Base-by-base conservation (phyloP, 2,888 invertebrate species). In the Orchestes rusci region DNA sequence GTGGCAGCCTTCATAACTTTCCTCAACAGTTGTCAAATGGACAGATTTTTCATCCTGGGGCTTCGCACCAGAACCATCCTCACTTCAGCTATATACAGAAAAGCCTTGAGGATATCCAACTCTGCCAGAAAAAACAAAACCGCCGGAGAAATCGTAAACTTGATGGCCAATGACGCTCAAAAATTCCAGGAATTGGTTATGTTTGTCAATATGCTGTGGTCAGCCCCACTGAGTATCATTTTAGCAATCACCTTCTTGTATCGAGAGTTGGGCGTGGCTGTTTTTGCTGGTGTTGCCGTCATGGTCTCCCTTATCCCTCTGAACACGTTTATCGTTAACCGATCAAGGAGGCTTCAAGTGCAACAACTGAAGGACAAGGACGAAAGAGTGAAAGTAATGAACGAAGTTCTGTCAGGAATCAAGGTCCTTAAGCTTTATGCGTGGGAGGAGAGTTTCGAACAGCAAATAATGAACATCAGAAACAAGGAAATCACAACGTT, bases 371-470 rank as follows among this genome's bases (percentile, higher is more conserved):
- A 68, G 41, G 64, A 63, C 43, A 76, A 76, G 59, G 76, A 76
- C 53, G 67, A 73, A 40, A 57, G 77, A 23, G 71, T 76, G 8
- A 77, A 76, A 56, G 59, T 75, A 32, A 74, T 76, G 68, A 76
- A 73, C 51, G 77, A 69, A 61, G 69, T 76, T 38, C 62, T 78
- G 8, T 72, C 69, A 54, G 77, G 77, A 17, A 75, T 78, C 33
- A 76, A 75, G 69, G 73, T 75, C 4, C 59, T 79, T 53, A 79
- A 79, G 55, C 59, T 79, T 43, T 79, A 79, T 57, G 78, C 77
- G 0, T 78, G 78, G 78, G 79, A 79, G 57, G 67, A 70, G 16
- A 75, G 76, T 12, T 77, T 77, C 57, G 70, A 74, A 53, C 62
- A 73, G 33, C 73, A 75, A 59, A 71, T 81, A 17, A 59, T 70